These are phyloP conservation scores for Pangasianodon gigas DNA, from an alignment of 2,113 vertebrate species.

Conservation along the genomic window DNA sequence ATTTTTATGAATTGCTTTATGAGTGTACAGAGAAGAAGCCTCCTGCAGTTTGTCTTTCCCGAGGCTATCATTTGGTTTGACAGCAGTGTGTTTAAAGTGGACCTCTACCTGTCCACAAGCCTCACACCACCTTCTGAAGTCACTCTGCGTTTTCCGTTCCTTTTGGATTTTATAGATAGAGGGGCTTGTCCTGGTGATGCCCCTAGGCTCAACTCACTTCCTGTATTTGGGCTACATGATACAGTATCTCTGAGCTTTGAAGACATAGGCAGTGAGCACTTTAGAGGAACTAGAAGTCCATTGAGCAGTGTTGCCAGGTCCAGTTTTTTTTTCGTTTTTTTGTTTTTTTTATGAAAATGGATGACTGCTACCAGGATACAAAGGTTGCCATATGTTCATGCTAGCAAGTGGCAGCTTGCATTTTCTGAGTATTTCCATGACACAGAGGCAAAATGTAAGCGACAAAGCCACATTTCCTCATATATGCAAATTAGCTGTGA, in stretches of 20 bases:
- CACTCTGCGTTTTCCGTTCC: not conserved
- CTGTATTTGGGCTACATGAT: slow-evolving; percentile 14
- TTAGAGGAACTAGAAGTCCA: not conserved
- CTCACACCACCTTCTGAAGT: not conserved
- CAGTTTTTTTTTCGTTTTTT: not conserved
- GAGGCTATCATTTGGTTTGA: slow-evolving; percentile 63
- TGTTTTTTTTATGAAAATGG: not conserved
- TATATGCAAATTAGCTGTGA: not conserved
- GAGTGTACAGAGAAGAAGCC: slow-evolving; percentile 57
- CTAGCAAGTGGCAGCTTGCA: not conserved
- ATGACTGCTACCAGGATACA: not conserved
- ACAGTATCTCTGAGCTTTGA: slow-evolving; percentile 1
- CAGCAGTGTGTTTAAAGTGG: slow-evolving; percentile 57
- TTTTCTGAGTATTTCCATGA: not conserved
- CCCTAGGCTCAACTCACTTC: not conserved
- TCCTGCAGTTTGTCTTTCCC: slow-evolving; percentile 57
- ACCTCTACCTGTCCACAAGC: not conserved
- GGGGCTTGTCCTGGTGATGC: not conserved
- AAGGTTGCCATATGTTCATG: not conserved
- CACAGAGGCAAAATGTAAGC: not conserved
- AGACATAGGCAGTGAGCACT: not conserved
- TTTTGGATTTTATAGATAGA: slow-evolving; percentile 13
- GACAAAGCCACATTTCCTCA: not conserved
- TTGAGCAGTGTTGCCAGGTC: not conserved
- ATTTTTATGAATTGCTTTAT: slow-evolving; percentile 63